Evolutionary conservation across 2,888 invertebrate species (phyloP).

Genomic region (Troglohyphantes excavatus): DNA sequence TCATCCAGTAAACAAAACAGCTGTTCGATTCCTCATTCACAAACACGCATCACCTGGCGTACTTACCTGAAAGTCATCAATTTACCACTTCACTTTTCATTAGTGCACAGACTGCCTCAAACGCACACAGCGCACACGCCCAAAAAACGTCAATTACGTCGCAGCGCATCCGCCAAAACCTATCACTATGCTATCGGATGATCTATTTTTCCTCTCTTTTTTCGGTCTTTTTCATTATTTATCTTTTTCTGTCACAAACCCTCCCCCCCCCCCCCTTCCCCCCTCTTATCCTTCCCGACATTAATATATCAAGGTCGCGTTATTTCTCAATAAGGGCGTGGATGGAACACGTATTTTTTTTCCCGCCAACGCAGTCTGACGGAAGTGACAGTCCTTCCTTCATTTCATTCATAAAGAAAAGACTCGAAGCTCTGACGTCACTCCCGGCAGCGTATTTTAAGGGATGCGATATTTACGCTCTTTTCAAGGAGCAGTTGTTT

Average conservation of each 20-base stretch:
- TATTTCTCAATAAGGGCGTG: conserved; percentile 72
- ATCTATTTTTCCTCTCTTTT: conserved; percentile 57
- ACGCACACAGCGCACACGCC: background rate
- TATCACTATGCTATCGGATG: conserved; percentile 46
- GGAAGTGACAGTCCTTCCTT: conserved; percentile 68
- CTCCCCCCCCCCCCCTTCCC: too few relatives aligned
- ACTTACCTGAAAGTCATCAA: conserved; percentile 21
- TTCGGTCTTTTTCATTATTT: conserved; percentile 54
- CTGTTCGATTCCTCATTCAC: conserved; percentile 9
- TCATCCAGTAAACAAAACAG: background rate
- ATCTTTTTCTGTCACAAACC: conserved; percentile 34
- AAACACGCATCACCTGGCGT: conserved; percentile 1
- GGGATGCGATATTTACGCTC: too few relatives aligned
- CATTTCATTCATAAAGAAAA: conserved; percentile 69
- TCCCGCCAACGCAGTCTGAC: conserved; percentile 71
- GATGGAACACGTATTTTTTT: conserved; percentile 57
- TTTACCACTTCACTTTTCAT: conserved; percentile 31
- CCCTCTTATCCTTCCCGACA: conserved; percentile 36
- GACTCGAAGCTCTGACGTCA: conserved; percentile 53
- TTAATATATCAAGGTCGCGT: conserved; percentile 60
- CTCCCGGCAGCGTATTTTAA: too few relatives aligned
- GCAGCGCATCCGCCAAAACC: conserved; percentile 31
- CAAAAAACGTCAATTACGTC: conserved; percentile 13
- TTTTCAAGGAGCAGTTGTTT: too few relatives aligned
- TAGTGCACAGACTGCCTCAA: background rate